phyloP scores from a whole-genome alignment of 2,888 invertebrate species.

The Hymenopus coronatus region DNA sequence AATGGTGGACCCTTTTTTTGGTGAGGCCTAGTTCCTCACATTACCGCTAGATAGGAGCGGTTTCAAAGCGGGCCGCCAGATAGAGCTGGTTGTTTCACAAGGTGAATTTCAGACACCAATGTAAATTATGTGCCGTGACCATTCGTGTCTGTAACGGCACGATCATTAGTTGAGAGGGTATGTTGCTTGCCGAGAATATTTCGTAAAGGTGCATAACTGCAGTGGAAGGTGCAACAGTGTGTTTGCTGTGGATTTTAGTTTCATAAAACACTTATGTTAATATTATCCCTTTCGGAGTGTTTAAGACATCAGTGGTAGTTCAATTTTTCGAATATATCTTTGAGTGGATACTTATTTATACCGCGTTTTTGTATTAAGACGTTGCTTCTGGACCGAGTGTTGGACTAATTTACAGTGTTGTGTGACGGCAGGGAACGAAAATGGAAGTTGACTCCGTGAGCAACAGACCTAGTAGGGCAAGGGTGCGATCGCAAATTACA shows the following conservation, averaged over 20 bases:
- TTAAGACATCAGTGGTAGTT: neutral
- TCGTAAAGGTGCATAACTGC: neutral
- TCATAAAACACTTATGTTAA: neutral
- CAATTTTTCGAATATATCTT: neutral
- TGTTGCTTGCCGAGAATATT: neutral
- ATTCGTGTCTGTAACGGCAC: neutral
- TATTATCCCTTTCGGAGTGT: neutral
- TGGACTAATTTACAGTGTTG: neutral
- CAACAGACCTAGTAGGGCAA: constrained; percentile 31
- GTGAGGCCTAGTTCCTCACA: no score
- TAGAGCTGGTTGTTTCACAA: no score
- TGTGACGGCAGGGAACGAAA: neutral
- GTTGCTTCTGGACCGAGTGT: neutral
- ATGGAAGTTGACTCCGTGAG: constrained; percentile 3
- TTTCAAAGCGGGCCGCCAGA: no score
- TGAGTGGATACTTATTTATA: neutral
- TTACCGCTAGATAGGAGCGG: no score
- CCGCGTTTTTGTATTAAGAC: neutral
- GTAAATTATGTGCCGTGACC: neutral
- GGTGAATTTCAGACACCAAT: no score
- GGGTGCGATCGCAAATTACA: constrained; percentile 26
- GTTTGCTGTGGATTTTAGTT: neutral
- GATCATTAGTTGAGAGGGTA: neutral
- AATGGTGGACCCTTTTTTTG: no score
- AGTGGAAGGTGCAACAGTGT: neutral